Percentiles rank a stretch among this genome's conserved stretches.
Conservation (phyloP, 1,140 invertebrate species). For the Galleria mellonella region DNA sequence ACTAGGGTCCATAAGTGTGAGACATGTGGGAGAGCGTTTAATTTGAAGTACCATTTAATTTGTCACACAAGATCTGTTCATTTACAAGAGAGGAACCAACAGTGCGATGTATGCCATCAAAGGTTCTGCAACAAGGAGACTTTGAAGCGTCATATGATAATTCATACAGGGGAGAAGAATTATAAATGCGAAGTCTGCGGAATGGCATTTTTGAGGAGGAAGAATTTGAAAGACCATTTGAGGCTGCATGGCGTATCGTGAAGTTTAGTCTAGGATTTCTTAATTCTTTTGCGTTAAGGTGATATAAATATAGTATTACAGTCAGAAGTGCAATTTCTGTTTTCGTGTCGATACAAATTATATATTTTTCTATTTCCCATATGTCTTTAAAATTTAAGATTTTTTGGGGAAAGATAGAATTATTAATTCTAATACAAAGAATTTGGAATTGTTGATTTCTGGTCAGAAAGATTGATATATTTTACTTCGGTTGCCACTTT, state of each 20-base stretch:
- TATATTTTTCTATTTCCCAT: too few species aligned
- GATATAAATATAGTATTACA: too few species aligned
- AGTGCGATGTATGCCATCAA: slow-evolving; percentile 59
- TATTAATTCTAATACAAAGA: too few species aligned
- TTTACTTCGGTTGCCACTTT: too few species aligned
- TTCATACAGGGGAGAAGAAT: slow-evolving; percentile 83
- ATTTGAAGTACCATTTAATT: slow-evolving; percentile 59
- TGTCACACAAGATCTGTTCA: slow-evolving; percentile 60
- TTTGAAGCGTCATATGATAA: slow-evolving; percentile 67
- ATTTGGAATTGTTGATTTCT: too few species aligned
- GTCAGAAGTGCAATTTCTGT: too few species aligned
- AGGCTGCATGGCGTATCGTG: slow-evolving; percentile 35
- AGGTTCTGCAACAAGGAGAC: slow-evolving; percentile 71
- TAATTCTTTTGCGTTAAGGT: too few species aligned
- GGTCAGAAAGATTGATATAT: too few species aligned
- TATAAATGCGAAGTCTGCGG: slow-evolving; percentile 81
- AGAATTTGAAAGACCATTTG: slow-evolving; percentile 60
- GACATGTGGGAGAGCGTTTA: slow-evolving; percentile 53
- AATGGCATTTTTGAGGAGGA: slow-evolving; percentile 75
- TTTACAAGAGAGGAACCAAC: slow-evolving; percentile 59
- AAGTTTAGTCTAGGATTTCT: too few species aligned
- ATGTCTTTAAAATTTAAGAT: too few species aligned
- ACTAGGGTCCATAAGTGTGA: slow-evolving; percentile 66
- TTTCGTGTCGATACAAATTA: too few species aligned
- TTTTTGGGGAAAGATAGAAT: too few species aligned